Base-by-base conservation (phyloP, 2,797 vertebrate genomes). In the Enteromius mattozi region DNA sequence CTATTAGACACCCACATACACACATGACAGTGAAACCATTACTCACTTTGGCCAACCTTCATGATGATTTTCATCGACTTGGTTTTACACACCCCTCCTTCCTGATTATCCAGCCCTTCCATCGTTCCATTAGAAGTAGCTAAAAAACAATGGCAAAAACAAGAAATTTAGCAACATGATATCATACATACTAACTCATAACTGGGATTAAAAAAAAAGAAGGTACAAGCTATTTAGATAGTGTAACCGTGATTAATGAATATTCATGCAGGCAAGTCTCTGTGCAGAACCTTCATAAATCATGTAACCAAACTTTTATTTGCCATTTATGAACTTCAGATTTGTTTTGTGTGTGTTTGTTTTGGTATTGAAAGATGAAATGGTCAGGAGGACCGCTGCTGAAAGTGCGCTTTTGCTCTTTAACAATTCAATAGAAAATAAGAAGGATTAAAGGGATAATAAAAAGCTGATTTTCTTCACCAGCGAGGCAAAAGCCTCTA, bases 1-100 rank as follows among this genome's bases (percentile, higher is more conserved):
- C 70, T 54, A 71, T 68, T 77, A 51, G 30, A 84, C 63, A 78
- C 65, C 8, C 54, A 85, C 75, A 47, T 69, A 54, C 78, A 74
- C 40, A 24, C 3, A 33, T 8, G 19, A 49, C 68, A 71, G 27
- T 24, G 68, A 47, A 80, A 54, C 63, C 33, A 79, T 77, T 89
- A 95, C 97, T 98, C 95, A 99, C 98, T 97, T 96, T 99, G 98
- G 94, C 97, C 98, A 95, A 99, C 98, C 96, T 98, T 99, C 98
- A 99, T 98, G 94, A 98, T 94, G 92, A 99, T 99, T 96, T 98
- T 99, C 98, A 99, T 99, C 94, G 97, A 97, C 96, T 96, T 98
- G 94, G 96, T 97, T 95, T 96, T 97, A 95, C 98, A 99, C 88
- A 99, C 97, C 85, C 98, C 98, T 89, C 98, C 98, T 92, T 99